A percentile compares a stretch with the other conserved stretches of the same genome.
These are phyloP conservation scores for Microcaecilia unicolor DNA, from an alignment of 2,797 vertebrate genomes.

Conservation along the genomic window DNA sequence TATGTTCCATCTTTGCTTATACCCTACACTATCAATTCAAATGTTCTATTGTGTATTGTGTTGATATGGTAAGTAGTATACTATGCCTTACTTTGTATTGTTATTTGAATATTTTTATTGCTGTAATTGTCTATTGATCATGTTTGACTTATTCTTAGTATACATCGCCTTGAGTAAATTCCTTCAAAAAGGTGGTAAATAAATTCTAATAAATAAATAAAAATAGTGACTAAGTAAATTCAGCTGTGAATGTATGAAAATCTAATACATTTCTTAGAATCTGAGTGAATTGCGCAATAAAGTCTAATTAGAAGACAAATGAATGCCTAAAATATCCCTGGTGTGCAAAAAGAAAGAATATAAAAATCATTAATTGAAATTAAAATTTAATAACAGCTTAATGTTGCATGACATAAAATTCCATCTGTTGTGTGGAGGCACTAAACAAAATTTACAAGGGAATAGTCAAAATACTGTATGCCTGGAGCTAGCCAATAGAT, in stretches of 20 bases:
- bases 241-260: constrained; percentile 46
- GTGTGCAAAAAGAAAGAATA: constrained; percentile 46
- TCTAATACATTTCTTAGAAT: constrained; percentile 59
- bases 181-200: no score
- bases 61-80: no score
- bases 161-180: no score
- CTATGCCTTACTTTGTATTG: no score
- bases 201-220: no score
- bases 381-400: constrained; percentile 65
- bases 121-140: no score
- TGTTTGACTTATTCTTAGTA: no score
- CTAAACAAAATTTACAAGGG: constrained; percentile 36
- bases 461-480: constrained; percentile 16
- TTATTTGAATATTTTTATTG: no score
- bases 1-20: no score
- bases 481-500: no score
- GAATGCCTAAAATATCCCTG: constrained; percentile 53
- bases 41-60: no score
- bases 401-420: constrained; percentile 56
- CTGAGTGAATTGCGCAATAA: constrained; percentile 56
- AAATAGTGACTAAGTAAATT: constrained; percentile 56
- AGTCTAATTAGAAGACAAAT: constrained; percentile 61
- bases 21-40: no score
- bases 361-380: constrained; percentile 66
- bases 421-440: constrained; percentile 50